Percentiles rank a stretch among this genome's conserved stretches.
phyloP scores from a whole-genome alignment of 2,888 invertebrate species.

The Cryptocephalus moraei region DNA sequence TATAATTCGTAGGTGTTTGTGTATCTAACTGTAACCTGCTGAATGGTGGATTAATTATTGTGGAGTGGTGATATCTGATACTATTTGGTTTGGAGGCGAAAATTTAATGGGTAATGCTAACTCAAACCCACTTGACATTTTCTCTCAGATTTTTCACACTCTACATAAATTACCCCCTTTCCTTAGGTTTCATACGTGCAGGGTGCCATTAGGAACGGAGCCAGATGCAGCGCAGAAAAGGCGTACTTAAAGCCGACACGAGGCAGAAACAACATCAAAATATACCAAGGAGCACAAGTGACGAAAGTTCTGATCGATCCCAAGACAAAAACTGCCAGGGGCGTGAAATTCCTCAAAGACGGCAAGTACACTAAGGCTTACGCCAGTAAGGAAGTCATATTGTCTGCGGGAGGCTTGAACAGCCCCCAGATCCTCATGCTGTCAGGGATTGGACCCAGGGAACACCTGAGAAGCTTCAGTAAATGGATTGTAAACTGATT shows the following conservation, averaged over 20 bases:
- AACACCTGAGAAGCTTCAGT: slow-evolving; percentile 45
- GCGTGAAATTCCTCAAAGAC: slow-evolving; percentile 55
- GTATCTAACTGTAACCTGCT: too few species aligned
- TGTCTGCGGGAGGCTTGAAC: slow-evolving; percentile 82
- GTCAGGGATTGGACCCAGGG: slow-evolving; percentile 54
- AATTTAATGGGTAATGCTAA: too few species aligned
- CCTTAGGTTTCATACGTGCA: slow-evolving; percentile 44
- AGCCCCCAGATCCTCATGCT: slow-evolving; percentile 85
- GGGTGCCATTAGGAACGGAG: slow-evolving; percentile 47
- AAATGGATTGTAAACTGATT: neutral
- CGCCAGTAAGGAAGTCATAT: slow-evolving; percentile 70
- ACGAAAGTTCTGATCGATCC: slow-evolving; percentile 57
- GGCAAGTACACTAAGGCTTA: slow-evolving; percentile 35
- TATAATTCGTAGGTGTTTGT: too few species aligned
- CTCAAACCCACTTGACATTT: too few species aligned
- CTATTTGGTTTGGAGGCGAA: too few species aligned
- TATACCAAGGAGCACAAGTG: slow-evolving; percentile 50
- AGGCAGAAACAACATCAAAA: slow-evolving; percentile 54
- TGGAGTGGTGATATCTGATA: too few species aligned
- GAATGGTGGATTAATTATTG: too few species aligned
- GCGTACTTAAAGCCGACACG: slow-evolving; percentile 52
- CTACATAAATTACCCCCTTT: too few species aligned
- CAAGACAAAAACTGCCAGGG: slow-evolving; percentile 51
- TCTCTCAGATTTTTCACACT: too few species aligned
- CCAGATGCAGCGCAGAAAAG: slow-evolving; percentile 55